Evolutionary conservation across 2,113 vertebrate species (phyloP).

Genomic region (Brachyhypopomus occidentalis): DNA sequence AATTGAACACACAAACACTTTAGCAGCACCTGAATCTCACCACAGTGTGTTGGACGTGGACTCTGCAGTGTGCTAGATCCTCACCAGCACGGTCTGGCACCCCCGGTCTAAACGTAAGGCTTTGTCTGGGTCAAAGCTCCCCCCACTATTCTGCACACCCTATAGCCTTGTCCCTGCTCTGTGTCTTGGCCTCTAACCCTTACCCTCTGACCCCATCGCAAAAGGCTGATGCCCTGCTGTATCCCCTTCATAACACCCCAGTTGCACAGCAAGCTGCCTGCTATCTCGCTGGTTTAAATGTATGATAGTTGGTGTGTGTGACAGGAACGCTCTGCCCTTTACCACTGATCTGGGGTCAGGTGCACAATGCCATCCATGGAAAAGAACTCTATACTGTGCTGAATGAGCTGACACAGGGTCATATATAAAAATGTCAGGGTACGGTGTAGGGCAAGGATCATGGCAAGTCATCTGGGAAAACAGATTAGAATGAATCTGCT

Average conservation of each 20-base stretch:
- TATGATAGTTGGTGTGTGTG: constrained; percentile 44
- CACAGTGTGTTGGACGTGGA: too few relatives aligned
- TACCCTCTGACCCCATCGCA: constrained; percentile 16
- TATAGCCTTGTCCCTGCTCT: constrained; percentile 46
- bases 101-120: neutral
- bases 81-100: too few relatives aligned
- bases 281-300: constrained; percentile 65
- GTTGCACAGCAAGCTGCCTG: constrained; percentile 72
- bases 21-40: too few relatives aligned
- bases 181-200: constrained; percentile 57
- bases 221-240: constrained; percentile 58
- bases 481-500: neutral
- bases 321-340: constrained; percentile 36
- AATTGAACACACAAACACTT: too few relatives aligned
- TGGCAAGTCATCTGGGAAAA: neutral
- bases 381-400: neutral
- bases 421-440: neutral
- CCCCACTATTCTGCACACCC: constrained; percentile 22
- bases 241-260: constrained; percentile 72
- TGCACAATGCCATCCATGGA: neutral
- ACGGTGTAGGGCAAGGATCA: neutral
- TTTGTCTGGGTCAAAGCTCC: neutral
- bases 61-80: too few relatives aligned
- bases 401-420: neutral
- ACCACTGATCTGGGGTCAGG: constrained; percentile 41